Base-by-base conservation (phyloP, 2,888 invertebrate genomes). In the Coecobrya sp. region DNA sequence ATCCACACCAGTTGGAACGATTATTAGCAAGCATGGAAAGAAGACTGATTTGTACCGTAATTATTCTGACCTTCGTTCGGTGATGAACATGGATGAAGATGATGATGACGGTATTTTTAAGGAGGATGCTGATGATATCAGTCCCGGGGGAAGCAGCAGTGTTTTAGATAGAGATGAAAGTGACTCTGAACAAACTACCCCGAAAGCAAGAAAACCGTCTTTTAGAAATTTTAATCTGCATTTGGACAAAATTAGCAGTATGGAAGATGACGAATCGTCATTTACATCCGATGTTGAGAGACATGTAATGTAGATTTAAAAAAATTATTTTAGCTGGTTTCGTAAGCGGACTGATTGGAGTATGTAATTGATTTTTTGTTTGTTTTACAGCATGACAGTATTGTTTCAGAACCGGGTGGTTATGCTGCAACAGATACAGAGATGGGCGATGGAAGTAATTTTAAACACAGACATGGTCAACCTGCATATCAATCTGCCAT, bases 401-500 rank as follows among this genome's bases (percentile, higher is more conserved):
- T 95, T 70, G 93, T 94, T n/a, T 95, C 95, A 11, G 95, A 94
- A 87, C 95, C 95, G 16, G 94, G 94, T 16, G 94, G 94, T 16
- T 94, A 93, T 70, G 65, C 86, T 65, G 90, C 86, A 65, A 93
- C 89, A 45, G 94, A 93, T 68, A 93, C 89, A 27, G 89, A 89
- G 86, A 90, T 89, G 49, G 91, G 91, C 11, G 93, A 93, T 81
- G 93, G 93, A 49, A 93, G 91, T 79, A 94, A 95, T 79, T 95
- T 95, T 70, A 94, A 94, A 45, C 94, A 87, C 84, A 94, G 94
- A 45, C 94, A 87, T 79, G 94, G 95, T 79, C 94, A 94, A 91
- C 95, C 95, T 30, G 93, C 94, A 87, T 95, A 95, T 93, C 94
- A 94, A 87, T 94, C 94, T 19, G 95, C 95, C 79, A 94, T 94